These are phyloP conservation scores for Diplolepis rosae DNA, from an alignment of 2,888 invertebrate species.

Conservation along the genomic window DNA sequence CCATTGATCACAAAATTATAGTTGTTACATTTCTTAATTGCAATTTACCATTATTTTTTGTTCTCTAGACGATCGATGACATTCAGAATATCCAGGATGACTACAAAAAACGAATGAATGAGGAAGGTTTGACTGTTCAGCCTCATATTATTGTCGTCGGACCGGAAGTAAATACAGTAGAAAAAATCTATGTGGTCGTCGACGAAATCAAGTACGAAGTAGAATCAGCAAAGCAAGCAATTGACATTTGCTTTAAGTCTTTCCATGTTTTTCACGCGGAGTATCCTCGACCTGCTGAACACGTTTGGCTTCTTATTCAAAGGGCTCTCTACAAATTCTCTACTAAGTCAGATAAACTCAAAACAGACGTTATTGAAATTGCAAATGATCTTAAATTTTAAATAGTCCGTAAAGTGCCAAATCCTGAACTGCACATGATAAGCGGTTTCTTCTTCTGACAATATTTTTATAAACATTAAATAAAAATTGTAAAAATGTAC, in stretches of 20 bases:
- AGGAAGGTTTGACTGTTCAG: constrained; percentile 2
- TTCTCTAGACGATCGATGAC: background rate
- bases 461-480: too few species aligned
- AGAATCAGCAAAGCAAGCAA: too few species aligned
- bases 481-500: too few species aligned
- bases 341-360: background rate
- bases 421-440: too few species aligned
- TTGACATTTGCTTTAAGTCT: too few species aligned
- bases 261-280: too few species aligned
- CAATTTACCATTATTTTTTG: background rate
- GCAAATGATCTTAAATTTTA: background rate
- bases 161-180: background rate
- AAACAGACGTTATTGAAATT: background rate
- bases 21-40: background rate
- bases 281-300: constrained; percentile 16
- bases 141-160: constrained; percentile 30
- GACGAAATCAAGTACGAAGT: too few species aligned
- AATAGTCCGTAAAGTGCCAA: background rate
- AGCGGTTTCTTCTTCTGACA: too few species aligned
- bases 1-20: background rate
- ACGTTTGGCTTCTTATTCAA: constrained; percentile 27
- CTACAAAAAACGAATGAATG: background rate
- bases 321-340: constrained; percentile 2
- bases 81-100: background rate
- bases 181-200: too few species aligned